Base-by-base conservation (phyloP, 1,140 invertebrate species). In the Cyclargus thomasi region DNA sequence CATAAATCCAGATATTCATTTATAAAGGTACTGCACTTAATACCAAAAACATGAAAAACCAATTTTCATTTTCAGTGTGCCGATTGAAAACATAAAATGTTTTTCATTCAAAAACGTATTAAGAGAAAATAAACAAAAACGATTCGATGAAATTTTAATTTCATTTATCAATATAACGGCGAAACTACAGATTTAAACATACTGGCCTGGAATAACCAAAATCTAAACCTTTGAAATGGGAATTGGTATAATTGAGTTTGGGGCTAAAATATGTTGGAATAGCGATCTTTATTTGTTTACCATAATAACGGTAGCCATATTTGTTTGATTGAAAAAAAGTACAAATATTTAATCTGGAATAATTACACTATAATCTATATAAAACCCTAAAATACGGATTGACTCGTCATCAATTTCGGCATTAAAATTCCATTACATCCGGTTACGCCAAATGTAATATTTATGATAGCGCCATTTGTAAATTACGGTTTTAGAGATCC, bases 401-500 rank as follows among this genome's bases (percentile, higher is more conserved):
- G 65, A 59, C 17, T 66, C 65, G 10, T 1, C 55, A 66, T 59
- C 53, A 57, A 66, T 35, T 53, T 36, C 29, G 29, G 53, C 23
- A 22, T 66, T 53, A 66, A 66, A 66, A 57, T 66, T 59, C 35
- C 55, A 66, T 66, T 66, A 66, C 64, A 59, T 55, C 22, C 53
- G 64, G 21, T 65, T 65, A 57, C 53, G 57, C 22, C 55, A 59
- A 59, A 59, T 20, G 20, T 1, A 59, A 59, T 59, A 59, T 59
- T 59, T 59, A 59, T 59, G 55, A 59, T 20, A 21, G 8, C 21
- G 55, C 55, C 55, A 59, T 59, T 59, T 59, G 18, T 59, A 59
- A 59, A 59, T 59, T 59, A 59, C 6, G 18, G 6, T 21, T 59
- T 20, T 59, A 59, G 55, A 20, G 55, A 11, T 59, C 55, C 55